A percentile compares a stretch with the other conserved stretches of the same genome.
Conservation (phyloP, 2,797 vertebrate species). For the Euthynnus affinis region DNA sequence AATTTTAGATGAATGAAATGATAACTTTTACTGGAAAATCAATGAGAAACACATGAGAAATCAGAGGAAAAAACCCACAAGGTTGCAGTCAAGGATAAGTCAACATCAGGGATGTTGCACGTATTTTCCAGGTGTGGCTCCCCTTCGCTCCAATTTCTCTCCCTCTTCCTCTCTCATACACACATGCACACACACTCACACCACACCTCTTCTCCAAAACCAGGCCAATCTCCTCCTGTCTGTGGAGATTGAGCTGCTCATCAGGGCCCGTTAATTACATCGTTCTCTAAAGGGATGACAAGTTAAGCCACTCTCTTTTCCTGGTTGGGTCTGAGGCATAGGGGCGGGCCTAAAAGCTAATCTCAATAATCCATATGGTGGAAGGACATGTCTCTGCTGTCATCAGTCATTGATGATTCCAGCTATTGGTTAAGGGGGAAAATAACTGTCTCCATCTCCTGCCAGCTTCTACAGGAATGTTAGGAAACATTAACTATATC, state of each 20-base stretch:
- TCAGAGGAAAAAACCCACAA: constrained; percentile 45
- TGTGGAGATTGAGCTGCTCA: constrained; percentile 80
- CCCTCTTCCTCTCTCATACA: neutral
- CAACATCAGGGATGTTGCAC: constrained; percentile 39
- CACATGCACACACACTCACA: constrained; percentile 24
- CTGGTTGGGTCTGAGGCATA: constrained; percentile 63
- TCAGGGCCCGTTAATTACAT: constrained; percentile 82
- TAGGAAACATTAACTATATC: constrained; percentile 39
- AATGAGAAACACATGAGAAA: constrained; percentile 33
- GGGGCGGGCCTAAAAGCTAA: constrained; percentile 65
- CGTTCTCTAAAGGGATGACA: constrained; percentile 81
- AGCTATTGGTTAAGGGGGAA: constrained; percentile 43
- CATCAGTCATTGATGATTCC: constrained; percentile 68
- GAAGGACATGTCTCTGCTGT: constrained; percentile 60
- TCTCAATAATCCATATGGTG: constrained; percentile 75
- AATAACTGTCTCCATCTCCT: constrained; percentile 32
- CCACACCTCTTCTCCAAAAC: constrained; percentile 56
- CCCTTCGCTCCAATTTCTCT: constrained; percentile 3
- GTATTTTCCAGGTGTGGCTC: constrained; percentile 50
- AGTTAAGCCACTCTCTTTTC: constrained; percentile 76
- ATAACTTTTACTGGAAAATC: constrained; percentile 14
- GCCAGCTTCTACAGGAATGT: constrained; percentile 15
- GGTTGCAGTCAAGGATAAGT: constrained; percentile 62
- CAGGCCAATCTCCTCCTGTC: constrained; percentile 78
- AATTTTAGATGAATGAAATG: constrained; percentile 26